Evolutionary conservation across 2,888 invertebrate genomes (phyloP), one percentile per base, ranked within the genome.

Genomic region (Epistrophe eligans): DNA sequence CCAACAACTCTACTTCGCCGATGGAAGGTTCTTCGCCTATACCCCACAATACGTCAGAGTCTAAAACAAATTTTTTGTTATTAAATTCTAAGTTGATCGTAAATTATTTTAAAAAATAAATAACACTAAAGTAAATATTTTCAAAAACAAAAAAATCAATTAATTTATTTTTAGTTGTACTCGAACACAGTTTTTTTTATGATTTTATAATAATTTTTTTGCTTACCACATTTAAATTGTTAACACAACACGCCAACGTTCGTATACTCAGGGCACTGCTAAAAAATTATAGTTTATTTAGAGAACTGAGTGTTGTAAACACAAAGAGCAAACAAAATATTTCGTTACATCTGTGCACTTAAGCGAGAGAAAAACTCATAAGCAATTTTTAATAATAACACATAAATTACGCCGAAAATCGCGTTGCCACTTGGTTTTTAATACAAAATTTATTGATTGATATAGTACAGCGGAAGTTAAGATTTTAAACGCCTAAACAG

Each of bases 61-160:
- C 8, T 79, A 83, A 72, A 11, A 1, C 5, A 35, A 40, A 32
- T 19, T 40, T 7, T 6, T 28, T 28, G 19, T 45, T 38, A 66
- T 50, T 50, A 62, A 73, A 40, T 45, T 58, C 13, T 58, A 50
- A 71, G 50, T 70, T 24, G 52, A 57, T 81, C 15, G 50, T 77
- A 70, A 85, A 77, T 84, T 84, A 76, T 79, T 76, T 28, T 66
- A 66, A 48, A 66, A 60, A 84, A 80, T 80, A 72, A 81, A 80
- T n/a, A n/a, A 66, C 9, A n/a, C 32, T 38, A 48, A 19, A 50
- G 13, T 15, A 40, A 17, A 60, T 50, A 48, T 38, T 64, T 71
- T 45, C 43, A 62, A 35, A 38, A 67, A 70, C 32, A 32, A 43
- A 66, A 80, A 79, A 66, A 45, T 10, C 64, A 74, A 79, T 72